Percentiles rank a stretch among this genome's conserved stretches.
These are phyloP conservation scores for Numenius phaeopus DNA, from an alignment of 2,797 vertebrate species.

Conservation along the genomic window DNA sequence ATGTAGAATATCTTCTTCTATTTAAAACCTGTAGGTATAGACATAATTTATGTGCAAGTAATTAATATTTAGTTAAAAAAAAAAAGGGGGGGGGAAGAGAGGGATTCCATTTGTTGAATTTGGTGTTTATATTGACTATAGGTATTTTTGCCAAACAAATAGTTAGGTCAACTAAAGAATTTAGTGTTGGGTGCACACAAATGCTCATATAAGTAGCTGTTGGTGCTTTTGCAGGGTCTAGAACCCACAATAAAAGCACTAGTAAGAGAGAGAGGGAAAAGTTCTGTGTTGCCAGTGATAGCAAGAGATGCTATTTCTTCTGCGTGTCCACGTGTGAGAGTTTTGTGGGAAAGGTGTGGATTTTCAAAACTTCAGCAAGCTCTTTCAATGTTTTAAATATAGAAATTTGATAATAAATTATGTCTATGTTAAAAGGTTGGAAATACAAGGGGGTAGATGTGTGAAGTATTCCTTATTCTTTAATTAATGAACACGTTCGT, in stretches of 20 bases:
- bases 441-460: not conserved
- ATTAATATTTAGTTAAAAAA: not conserved
- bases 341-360: not conserved
- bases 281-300: not conserved
- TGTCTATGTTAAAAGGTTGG: not conserved
- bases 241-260: not conserved
- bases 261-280: not conserved
- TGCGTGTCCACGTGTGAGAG: not conserved
- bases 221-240: not conserved
- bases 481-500: fast-evolving
- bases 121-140: not conserved
- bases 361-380: not conserved
- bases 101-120: not conserved
- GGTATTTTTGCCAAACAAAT: not conserved
- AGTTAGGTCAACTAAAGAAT: not conserved
- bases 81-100: not conserved
- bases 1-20: not conserved
- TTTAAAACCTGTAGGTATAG: not conserved
- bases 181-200: not conserved
- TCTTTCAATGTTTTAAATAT: not conserved
- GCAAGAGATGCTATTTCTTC: not conserved
- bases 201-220: not conserved
- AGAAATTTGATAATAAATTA: not conserved
- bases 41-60: not conserved
- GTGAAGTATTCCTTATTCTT: not conserved